Evolutionary conservation across 1,140 invertebrate genomes (phyloP).

Genomic region (Ctenoplectra terminalis): DNA sequence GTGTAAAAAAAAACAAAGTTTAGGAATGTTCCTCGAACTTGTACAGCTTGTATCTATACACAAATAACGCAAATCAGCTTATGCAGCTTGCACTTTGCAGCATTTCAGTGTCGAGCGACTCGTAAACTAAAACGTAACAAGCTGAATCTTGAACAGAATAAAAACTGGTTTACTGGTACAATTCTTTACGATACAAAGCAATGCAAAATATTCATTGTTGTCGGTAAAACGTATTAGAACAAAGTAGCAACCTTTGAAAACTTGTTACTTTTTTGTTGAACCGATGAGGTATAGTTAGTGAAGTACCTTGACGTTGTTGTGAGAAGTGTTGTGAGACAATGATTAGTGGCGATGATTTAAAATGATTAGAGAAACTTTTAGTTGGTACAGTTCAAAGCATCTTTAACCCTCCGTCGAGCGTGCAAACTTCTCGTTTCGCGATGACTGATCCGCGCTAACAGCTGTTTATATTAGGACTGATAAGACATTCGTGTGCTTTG

Average conservation of each 20-base stretch:
- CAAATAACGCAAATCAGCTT: neutral
- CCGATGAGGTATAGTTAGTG: neutral
- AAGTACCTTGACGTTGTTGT: neutral
- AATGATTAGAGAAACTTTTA: neutral
- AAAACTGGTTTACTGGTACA: neutral
- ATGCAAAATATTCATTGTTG: neutral
- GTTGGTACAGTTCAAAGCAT: neutral
- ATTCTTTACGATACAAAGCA: neutral
- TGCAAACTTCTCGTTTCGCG: too few species aligned
- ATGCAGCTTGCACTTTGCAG: conserved; percentile 36
- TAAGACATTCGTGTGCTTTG: too few species aligned
- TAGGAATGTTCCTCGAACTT: neutral
- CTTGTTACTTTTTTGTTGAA: neutral
- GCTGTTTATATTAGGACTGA: too few species aligned
- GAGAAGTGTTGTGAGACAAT: neutral
- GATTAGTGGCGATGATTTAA: neutral
- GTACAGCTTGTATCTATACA: neutral
- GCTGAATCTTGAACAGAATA: neutral
- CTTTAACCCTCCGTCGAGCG: neutral
- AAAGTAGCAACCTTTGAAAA: neutral
- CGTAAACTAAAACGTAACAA: conserved; percentile 5
- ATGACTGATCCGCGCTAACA: too few species aligned
- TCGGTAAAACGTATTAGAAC: neutral
- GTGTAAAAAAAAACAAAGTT: neutral
- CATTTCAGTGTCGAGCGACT: conserved; percentile 50